Percentiles rank a stretch among this genome's conserved stretches.
These are phyloP conservation scores for Amphipyra tragopoginis DNA, from an alignment of 2,888 invertebrate genomes.

Conservation along the genomic window DNA sequence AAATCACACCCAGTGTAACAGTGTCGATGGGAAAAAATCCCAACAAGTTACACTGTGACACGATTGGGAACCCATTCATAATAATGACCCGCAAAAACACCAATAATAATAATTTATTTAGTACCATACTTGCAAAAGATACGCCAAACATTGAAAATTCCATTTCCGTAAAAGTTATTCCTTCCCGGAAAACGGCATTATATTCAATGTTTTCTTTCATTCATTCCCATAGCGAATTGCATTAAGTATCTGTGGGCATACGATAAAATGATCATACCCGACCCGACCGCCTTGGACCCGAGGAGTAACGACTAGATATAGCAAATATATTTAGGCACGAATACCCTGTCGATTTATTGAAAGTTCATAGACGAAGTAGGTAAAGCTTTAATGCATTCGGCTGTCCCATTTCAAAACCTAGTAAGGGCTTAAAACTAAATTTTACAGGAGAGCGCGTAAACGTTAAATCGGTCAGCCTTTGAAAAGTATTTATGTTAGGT, in stretches of 20 bases:
- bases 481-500: no score
- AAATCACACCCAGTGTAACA: no score
- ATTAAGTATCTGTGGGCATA: conserved; percentile 46
- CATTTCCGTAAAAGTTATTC: conserved; percentile 1
- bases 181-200: conserved; percentile 3
- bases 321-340: conserved; percentile 39
- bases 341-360: conserved; percentile 41
- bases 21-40: no score
- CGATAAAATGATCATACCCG: conserved; percentile 46
- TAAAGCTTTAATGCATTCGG: conserved; percentile 42
- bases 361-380: conserved; percentile 39
- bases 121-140: no score
- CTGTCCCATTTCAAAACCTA: no score
- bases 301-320: conserved; percentile 45
- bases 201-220: conserved; percentile 27
- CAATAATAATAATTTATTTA: no score
- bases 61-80: no score
- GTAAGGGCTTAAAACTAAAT: no score
- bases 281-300: conserved; percentile 26
- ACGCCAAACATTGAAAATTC: conserved; percentile 10
- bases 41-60: no score
- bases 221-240: conserved; percentile 34
- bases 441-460: no score
- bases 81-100: no score
- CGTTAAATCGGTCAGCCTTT: no score